These are phyloP conservation scores for Anagyrus pseudococci DNA, from an alignment of 2,888 invertebrate species.

Conservation along the genomic window DNA sequence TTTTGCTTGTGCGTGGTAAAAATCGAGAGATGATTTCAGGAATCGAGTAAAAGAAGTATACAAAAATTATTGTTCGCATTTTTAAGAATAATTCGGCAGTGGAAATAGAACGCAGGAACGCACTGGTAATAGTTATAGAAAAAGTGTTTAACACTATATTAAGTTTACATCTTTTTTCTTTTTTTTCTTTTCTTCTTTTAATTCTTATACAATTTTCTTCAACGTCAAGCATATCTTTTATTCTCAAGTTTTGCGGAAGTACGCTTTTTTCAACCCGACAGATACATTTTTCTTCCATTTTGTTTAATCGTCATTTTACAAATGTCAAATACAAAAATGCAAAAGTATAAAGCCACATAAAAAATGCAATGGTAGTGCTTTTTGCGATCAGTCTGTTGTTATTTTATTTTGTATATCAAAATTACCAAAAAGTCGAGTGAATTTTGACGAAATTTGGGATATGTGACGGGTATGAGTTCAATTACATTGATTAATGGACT, in stretches of 20 bases:
- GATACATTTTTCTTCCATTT: not conserved
- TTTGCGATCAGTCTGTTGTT: constrained; percentile 20
- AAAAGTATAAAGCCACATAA: constrained; percentile 36
- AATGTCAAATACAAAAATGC: constrained; percentile 36
- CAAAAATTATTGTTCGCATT: not conserved
- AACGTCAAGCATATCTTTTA: constrained; percentile 36
- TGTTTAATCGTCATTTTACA: no score
- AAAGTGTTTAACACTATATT: constrained; percentile 32
- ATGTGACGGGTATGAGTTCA: no score
- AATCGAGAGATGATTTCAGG: no score
- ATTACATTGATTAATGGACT: no score
- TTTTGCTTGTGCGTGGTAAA: no score
- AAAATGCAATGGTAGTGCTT: constrained; percentile 19
- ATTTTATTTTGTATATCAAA: constrained; percentile 14
- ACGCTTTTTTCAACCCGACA: constrained; percentile 37
- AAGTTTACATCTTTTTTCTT: constrained; percentile 31
- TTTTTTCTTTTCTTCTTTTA: constrained; percentile 13
- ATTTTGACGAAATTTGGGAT: constrained; percentile 21
- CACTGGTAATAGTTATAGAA: constrained; percentile 34
- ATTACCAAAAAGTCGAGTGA: constrained; percentile 21
- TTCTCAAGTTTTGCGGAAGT: constrained; percentile 31
- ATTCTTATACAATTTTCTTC: constrained; percentile 11
- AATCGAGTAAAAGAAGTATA: not conserved
- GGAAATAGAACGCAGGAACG: constrained; percentile 22
- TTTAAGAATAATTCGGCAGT: constrained; percentile 7